Conservation (phyloP, 2,888 invertebrate species). For the Chrysolina americana region DNA sequence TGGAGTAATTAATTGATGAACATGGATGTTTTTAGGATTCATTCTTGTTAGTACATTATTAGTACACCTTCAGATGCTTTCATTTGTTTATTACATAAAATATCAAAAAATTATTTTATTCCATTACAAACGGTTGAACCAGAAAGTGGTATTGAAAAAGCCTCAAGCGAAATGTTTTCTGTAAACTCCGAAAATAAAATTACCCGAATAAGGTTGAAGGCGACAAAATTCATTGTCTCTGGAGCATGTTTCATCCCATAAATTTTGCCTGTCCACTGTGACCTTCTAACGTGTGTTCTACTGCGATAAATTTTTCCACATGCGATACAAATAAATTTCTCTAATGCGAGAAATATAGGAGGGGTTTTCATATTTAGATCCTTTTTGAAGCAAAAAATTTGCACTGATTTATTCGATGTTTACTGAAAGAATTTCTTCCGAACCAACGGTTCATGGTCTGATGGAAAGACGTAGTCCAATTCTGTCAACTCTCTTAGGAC, state of each 20-base stretch:
- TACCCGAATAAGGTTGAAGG: not conserved
- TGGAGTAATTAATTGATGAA: too few species aligned
- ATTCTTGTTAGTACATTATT: too few species aligned
- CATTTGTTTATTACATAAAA: too few species aligned
- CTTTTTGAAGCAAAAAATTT: not conserved
- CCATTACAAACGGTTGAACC: not conserved
- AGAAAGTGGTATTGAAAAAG: not conserved
- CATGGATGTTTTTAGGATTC: too few species aligned
- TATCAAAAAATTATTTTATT: not conserved
- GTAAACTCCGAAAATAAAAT: not conserved
- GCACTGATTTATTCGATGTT: not conserved
- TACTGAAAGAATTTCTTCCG: not conserved
- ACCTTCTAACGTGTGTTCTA: constrained; percentile 1
- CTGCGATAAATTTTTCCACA: constrained; percentile 1
- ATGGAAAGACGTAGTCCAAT: too few species aligned
- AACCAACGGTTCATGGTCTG: not conserved
- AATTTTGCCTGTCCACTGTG: not conserved
- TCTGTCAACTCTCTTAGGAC: too few species aligned
- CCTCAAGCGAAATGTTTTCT: not conserved
- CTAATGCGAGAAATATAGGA: not conserved
- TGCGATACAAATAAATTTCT: not conserved
- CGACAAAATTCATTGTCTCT: not conserved
- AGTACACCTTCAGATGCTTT: too few species aligned
- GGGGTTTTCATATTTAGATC: not conserved
- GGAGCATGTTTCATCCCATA: not conserved